These are phyloP conservation scores for Phylloscopus collybita DNA, from an alignment of 2,797 vertebrate species.

Conservation along the genomic window DNA sequence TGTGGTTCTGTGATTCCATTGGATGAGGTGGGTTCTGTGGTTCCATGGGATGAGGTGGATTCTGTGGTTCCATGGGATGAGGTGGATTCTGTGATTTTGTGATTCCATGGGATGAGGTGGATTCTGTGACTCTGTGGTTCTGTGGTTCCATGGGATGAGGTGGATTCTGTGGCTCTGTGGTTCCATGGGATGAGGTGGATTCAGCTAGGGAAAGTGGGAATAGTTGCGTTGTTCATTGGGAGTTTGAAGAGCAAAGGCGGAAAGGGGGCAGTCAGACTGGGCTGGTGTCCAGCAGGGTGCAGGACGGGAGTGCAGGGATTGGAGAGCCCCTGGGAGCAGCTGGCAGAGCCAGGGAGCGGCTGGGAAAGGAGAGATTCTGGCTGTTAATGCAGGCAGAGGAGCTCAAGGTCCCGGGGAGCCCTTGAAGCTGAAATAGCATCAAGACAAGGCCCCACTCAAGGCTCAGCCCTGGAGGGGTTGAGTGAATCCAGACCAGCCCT, in stretches of 20 bases:
- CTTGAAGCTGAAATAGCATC: background rate
- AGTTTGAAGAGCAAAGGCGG: background rate
- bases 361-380: background rate
- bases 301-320: fast-evolving
- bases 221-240: fast-evolving
- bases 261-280: fast-evolving
- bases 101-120: too few species aligned
- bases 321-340: background rate
- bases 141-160: too few species aligned
- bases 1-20: too few species aligned
- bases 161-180: too few species aligned
- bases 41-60: too few species aligned
- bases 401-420: background rate
- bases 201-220: fast-evolving
- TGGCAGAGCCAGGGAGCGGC: background rate
- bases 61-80: too few species aligned
- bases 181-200: background rate
- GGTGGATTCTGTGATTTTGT: too few species aligned
- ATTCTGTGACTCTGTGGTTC: too few species aligned
- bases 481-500: background rate
- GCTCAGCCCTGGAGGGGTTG: background rate
- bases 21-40: too few species aligned
- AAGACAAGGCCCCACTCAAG: background rate
- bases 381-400: background rate
- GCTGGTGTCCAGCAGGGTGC: background rate